These are phyloP conservation scores for Cottoperca gobio DNA, from an alignment of 2,797 vertebrate genomes.

Conservation along the genomic window DNA sequence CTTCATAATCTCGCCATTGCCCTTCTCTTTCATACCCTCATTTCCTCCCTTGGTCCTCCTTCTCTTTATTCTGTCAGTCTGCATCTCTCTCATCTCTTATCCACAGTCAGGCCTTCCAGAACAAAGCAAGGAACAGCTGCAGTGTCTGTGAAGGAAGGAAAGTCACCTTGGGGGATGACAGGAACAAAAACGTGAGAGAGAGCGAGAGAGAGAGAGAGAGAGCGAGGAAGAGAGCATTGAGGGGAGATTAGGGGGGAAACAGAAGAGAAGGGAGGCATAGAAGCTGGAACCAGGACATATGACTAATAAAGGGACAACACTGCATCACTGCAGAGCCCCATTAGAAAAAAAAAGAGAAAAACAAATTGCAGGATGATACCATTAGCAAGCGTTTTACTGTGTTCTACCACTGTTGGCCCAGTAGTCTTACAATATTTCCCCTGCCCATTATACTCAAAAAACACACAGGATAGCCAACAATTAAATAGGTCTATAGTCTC, in stretches of 20 bases:
- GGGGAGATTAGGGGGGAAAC: conserved; percentile 52
- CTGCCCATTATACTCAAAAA: not conserved
- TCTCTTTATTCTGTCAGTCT: conserved; percentile 55
- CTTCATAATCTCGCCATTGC: conserved; percentile 64
- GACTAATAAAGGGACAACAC: conserved; percentile 71
- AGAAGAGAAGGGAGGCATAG: conserved; percentile 44
- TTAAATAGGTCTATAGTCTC: conserved; percentile 2
- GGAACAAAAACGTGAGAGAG: conserved; percentile 53
- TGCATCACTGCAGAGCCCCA: conserved; percentile 62
- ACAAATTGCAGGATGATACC: conserved; percentile 36
- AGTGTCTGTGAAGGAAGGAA: conserved; percentile 79
- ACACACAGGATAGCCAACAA: conserved; percentile 6
- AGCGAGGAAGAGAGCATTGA: conserved; percentile 43
- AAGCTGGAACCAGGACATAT: conserved; percentile 67
- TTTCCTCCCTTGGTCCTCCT: conserved; percentile 51
- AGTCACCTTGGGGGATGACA: conserved; percentile 83
- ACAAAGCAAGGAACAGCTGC: conserved; percentile 81
- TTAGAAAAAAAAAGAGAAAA: conserved; percentile 23
- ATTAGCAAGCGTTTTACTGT: conserved; percentile 18
- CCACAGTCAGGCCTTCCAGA: conserved; percentile 70
- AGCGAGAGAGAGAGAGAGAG: conserved; percentile 25
- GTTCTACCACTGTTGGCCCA: not conserved
- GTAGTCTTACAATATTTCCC: conserved; percentile 1
- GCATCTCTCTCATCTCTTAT: conserved; percentile 77
- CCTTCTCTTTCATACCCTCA: conserved; percentile 41